A percentile compares a stretch with the other conserved stretches of the same genome.
Conservation (phyloP, 2,888 invertebrate species). For the Lepeophtheirus nordmannii region DNA sequence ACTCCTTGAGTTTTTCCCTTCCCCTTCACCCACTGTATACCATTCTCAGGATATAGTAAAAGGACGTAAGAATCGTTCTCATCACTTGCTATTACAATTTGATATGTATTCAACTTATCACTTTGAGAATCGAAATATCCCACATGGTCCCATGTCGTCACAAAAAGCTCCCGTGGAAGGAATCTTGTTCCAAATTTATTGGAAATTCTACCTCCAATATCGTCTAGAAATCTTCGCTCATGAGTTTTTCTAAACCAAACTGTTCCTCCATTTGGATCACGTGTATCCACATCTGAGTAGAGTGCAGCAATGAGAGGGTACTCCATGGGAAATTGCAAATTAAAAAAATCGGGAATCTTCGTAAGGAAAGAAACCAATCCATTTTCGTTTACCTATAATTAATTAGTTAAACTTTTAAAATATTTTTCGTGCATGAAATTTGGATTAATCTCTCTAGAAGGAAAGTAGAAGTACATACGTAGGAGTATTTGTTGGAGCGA, state of each 20-base stretch:
- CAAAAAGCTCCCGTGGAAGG: constrained; percentile 56
- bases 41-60: constrained; percentile 68
- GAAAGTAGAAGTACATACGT: too few relatives aligned
- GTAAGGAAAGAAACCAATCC: constrained; percentile 75
- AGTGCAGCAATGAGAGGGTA: constrained; percentile 78
- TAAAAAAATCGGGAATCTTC: constrained; percentile 69
- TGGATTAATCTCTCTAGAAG: too few relatives aligned
- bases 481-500: too few relatives aligned
- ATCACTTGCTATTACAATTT: constrained; percentile 56
- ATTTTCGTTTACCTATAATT: constrained; percentile 67
- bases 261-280: constrained; percentile 44
- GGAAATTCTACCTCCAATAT: background rate
- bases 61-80: constrained; percentile 67
- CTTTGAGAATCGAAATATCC: constrained; percentile 52
- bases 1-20: constrained; percentile 54
- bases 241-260: constrained; percentile 48
- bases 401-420: constrained; percentile 25
- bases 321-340: constrained; percentile 71
- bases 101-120: constrained; percentile 72
- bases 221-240: background rate
- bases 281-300: constrained; percentile 76
- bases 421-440: too few relatives aligned
- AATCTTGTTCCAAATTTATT: constrained; percentile 41
- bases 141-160: constrained; percentile 80
- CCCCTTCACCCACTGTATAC: constrained; percentile 81